These are phyloP conservation scores for Ptychochromis oligacanthus DNA, from an alignment of 2,113 vertebrate genomes.

Conservation along the genomic window DNA sequence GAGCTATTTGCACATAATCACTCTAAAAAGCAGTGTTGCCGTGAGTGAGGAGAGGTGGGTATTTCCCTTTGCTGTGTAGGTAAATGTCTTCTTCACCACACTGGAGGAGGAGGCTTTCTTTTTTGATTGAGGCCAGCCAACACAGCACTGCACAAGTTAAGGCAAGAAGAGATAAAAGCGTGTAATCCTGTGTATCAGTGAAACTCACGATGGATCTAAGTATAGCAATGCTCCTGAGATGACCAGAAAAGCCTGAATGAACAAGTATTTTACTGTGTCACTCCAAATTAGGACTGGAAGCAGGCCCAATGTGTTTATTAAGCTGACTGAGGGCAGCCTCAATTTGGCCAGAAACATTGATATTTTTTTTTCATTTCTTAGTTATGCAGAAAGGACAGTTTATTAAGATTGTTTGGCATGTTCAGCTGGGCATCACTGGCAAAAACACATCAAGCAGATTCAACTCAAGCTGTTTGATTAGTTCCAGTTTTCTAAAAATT, in stretches of 20 bases:
- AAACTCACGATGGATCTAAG: slow-evolving; percentile 36
- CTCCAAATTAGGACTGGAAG: slow-evolving; percentile 2
- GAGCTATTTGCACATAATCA: slow-evolving; percentile 35
- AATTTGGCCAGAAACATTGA: not conserved
- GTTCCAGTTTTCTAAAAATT: not conserved
- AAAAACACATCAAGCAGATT: not conserved
- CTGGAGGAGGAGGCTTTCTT: not conserved
- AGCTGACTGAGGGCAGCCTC: not conserved
- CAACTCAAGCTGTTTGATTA: not conserved
- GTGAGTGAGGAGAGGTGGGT: not conserved
- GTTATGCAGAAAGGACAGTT: not conserved
- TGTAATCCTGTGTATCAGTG: slow-evolving; percentile 23
- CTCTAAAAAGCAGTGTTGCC: not conserved
- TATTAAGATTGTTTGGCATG: not conserved
- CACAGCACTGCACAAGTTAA: slow-evolving; percentile 1
- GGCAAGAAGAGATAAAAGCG: slow-evolving; percentile 34
- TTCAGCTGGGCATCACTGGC: not conserved
- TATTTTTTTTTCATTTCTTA: not conserved
- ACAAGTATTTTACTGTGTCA: slow-evolving; percentile 20
- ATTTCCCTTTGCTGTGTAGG: slow-evolving; percentile 1
- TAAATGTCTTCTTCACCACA: slow-evolving; percentile 28
- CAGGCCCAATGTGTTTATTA: slow-evolving; percentile 5
- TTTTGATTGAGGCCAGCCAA: slow-evolving; percentile 11
- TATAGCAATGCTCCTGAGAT: slow-evolving; percentile 35
- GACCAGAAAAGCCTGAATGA: slow-evolving; percentile 32